Percentiles rank a stretch among this genome's conserved stretches.
These are phyloP conservation scores for Nomada ruficornis DNA, from an alignment of 2,888 invertebrate genomes.

Conservation along the genomic window DNA sequence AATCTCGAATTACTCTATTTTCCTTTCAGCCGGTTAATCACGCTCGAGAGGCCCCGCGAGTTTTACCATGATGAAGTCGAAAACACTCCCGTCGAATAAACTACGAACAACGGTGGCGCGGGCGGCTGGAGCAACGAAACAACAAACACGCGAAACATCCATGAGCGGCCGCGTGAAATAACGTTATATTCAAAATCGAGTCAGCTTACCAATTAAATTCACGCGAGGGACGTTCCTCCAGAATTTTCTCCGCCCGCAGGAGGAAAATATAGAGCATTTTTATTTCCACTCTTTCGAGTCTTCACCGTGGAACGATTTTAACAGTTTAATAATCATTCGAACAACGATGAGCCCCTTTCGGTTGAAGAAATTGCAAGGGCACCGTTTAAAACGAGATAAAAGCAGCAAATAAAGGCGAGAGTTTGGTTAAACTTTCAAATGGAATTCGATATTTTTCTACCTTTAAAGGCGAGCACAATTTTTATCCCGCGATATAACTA, in stretches of 20 bases:
- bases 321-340: no score
- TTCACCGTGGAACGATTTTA: no score
- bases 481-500: background rate
- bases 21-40: background rate
- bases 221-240: background rate
- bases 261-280: background rate
- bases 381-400: background rate
- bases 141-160: background rate
- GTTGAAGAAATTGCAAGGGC: no score
- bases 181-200: constrained; percentile 9
- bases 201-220: background rate
- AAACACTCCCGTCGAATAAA: background rate
- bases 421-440: constrained; percentile 9
- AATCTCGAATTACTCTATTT: background rate
- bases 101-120: background rate
- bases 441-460: constrained; percentile 18
- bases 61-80: background rate
- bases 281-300: no score
- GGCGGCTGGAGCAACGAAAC: background rate
- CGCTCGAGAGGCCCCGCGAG: background rate
- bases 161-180: background rate
- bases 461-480: constrained; percentile 19
- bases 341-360: no score
- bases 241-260: background rate
- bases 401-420: background rate